Evolutionary conservation across 2,113 vertebrate genomes (phyloP).

Genomic region (Mus pahari): DNA sequence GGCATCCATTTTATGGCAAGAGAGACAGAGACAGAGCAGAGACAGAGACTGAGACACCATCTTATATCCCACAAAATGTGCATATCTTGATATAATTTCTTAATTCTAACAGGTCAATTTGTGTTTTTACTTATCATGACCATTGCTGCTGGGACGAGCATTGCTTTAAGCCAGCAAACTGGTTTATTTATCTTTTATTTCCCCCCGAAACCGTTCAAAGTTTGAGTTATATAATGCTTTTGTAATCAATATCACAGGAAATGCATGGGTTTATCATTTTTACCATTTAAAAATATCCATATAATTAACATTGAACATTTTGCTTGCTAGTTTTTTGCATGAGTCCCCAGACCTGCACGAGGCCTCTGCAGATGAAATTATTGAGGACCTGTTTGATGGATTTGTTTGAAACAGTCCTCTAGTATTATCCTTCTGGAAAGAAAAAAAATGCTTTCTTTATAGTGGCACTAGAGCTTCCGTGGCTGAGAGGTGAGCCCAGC

Average conservation of each 20-base stretch:
- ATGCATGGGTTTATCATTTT: constrained; percentile 53
- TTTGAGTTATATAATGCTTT: constrained; percentile 67
- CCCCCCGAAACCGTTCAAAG: constrained; percentile 38
- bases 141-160: constrained; percentile 43
- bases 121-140: constrained; percentile 32
- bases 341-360: neutral
- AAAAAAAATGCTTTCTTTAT: constrained; percentile 19
- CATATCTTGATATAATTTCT: constrained; percentile 22
- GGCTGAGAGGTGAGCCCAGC: constrained; percentile 8
- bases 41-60: neutral
- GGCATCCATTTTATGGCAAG: constrained; percentile 11
- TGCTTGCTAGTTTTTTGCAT: neutral
- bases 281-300: constrained; percentile 37
- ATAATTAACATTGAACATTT: neutral
- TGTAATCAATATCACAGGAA: constrained; percentile 67
- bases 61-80: constrained; percentile 61
- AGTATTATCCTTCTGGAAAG: constrained; percentile 3
- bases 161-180: constrained; percentile 46
- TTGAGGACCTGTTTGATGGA: neutral
- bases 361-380: constrained; percentile 2
- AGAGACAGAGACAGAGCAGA: neutral
- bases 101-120: constrained; percentile 50
- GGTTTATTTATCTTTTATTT: constrained; percentile 62
- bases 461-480: neutral
- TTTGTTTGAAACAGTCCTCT: neutral